Percentiles rank a stretch among this genome's conserved stretches.
These are phyloP conservation scores for Chiloscyllium plagiosum DNA, from an alignment of 2,113 vertebrate species.

Conservation along the genomic window DNA sequence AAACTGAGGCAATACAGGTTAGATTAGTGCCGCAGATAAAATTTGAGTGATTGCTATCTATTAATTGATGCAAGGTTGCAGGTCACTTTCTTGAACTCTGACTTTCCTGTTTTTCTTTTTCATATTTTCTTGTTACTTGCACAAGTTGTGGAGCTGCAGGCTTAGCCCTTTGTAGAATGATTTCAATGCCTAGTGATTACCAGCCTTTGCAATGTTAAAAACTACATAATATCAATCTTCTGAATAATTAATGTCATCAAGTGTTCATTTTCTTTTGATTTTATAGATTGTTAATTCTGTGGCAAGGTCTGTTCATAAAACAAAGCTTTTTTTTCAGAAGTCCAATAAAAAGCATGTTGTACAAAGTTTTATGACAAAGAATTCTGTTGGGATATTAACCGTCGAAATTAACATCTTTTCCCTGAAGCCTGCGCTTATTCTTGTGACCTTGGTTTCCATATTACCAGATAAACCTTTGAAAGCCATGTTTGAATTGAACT, in stretches of 20 bases:
- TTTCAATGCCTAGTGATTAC: background rate
- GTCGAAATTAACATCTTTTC: background rate
- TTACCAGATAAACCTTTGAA: background rate
- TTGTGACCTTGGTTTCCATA: background rate
- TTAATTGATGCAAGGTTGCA: background rate
- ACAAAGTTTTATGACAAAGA: background rate
- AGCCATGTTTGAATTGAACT: background rate
- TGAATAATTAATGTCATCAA: background rate
- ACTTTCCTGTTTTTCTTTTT: background rate
- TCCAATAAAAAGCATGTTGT: background rate
- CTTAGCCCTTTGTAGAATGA: background rate
- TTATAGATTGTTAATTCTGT: background rate
- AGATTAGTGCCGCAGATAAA: background rate
- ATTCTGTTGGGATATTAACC: background rate
- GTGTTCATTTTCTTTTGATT: background rate
- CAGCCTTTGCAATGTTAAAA: background rate
- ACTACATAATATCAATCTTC: background rate
- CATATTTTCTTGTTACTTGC: background rate
- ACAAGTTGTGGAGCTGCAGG: background rate
- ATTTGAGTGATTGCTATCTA: background rate
- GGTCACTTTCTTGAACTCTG: background rate
- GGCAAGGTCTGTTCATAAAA: background rate
- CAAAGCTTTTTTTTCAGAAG: background rate
- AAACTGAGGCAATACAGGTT: background rate
- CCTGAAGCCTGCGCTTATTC: background rate